Evolutionary conservation across 1,140 invertebrate species (phyloP), one percentile per base, ranked within the genome.

Genomic region (Brachionus angularis): DNA sequence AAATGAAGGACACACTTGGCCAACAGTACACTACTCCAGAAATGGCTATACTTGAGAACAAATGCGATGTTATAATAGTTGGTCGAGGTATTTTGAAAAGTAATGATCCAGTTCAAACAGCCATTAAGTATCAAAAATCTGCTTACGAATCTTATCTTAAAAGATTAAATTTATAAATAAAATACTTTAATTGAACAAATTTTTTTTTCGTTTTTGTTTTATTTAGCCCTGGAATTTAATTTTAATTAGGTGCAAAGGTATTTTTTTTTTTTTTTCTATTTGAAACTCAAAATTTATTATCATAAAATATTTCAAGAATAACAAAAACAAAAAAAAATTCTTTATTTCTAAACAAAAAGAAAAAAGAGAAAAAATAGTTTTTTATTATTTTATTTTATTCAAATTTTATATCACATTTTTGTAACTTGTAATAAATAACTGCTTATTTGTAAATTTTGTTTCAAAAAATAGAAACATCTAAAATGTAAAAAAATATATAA

Each of bases 51-150:
- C 75, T 86, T 25, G 85, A 89, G 72, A 86, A 87, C 74, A 90
- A 90, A 34, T 90, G 89, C 27, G 95, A 98, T 83, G 83, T 97
- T 33, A 88, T 91, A 29, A 93, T 98, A 39, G 93, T 97, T 0
- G 95, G 95, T 3, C 84, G 94, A 75, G 93, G 91, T 3, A 93
- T 98, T 72, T 86, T 87, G 1, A 78, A 87, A 74, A 85, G 88
- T 1, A 76, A 80, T 0, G 86, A 88, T 79, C 86, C 87, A 42
- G 84, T 85, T 55, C 77, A 77, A 34, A 83, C 86, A 52, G 88
- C 89, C 21, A 79, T 86, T 55, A 78, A 85, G 18, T 96, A 93
- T 75, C 87, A 88, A 76, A 82, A 87, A 73, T 81, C 85, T 52
- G 84, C 90, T 5, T 96, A 89, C 87, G 79, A 85, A 29, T 89